Percentiles rank a stretch among this genome's conserved stretches.
These are phyloP conservation scores for Crambe crambe DNA, from an alignment of 37 sponge, comb jelly and placozoan species.

Conservation along the genomic window DNA sequence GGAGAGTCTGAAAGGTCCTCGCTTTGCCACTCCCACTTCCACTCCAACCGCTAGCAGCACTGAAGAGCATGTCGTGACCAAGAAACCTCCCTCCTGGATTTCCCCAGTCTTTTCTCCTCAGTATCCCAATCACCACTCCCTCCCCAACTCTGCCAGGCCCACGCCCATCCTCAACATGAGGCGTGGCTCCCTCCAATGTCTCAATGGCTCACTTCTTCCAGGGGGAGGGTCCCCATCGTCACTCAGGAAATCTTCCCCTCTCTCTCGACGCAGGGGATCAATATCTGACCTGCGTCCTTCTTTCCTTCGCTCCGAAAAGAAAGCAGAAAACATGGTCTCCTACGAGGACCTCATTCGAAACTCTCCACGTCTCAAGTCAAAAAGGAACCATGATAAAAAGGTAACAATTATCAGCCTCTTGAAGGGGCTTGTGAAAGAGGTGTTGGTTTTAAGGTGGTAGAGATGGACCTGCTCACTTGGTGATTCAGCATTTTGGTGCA, in stretches of 20 bases:
- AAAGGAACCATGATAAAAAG: background rate
- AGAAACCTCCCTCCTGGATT: too few species aligned
- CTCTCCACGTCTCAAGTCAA: conserved; percentile 26
- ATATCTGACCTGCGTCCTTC: background rate
- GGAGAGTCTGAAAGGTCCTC: background rate
- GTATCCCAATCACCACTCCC: too few species aligned
- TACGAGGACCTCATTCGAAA: conserved; percentile 35
- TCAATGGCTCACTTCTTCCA: too few species aligned
- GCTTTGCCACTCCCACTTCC: background rate
- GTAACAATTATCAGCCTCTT: background rate
- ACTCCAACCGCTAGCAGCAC: background rate
- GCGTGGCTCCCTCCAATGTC: background rate
- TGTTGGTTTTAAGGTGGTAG: too few species aligned
- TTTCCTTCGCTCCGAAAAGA: background rate
- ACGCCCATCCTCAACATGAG: background rate
- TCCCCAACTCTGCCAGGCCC: background rate
- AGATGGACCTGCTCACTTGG: too few species aligned
- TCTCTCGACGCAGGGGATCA: background rate
- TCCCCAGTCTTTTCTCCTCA: too few species aligned
- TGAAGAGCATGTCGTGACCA: background rate
- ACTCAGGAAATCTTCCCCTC: background rate
- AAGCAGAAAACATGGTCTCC: conserved; percentile 21
- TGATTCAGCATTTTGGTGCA: too few species aligned
- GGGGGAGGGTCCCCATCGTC: background rate
- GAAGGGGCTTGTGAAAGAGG: background rate